Evolutionary conservation across 2,888 invertebrate species (phyloP), one percentile per base, ranked within the genome.

Genomic region (Pycnomerus fuliginosus): DNA sequence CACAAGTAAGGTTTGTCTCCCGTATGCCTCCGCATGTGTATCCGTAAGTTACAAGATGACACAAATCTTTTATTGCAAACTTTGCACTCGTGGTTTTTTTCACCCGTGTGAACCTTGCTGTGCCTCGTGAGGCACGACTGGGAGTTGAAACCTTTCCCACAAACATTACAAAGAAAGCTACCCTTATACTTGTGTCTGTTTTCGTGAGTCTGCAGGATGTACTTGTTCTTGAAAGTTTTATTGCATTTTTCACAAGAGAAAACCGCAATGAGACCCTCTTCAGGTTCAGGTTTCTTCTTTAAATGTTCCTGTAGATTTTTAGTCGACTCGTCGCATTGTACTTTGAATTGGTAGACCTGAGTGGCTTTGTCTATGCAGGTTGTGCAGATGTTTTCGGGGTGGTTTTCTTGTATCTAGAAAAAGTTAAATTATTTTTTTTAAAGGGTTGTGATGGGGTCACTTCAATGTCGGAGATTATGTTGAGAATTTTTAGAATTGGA

Each of bases 201-300:
- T 23, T 56, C 39, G 46, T 65, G 62, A 13, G 63, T 58, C 36
- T 48, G 52, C 30, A 62, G 46, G 23, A 62, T 61, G 35, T 63
- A 62, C 39, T 63, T 64, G n/a, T 58, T 60, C 37, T 62, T 62
- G 30, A 65, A 64, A 11, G 58, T 53, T 55, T 65, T 64, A 28
- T 61, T 60, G 42, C 65, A 65, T 13, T 46, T 40, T 8, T 53
- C 41, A 39, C 65, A 65, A 16, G 55, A 42, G 23, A 51, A 49
- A 3, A 59, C 44, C n/a, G 10, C 25, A 8, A 41, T 45, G 4
- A 42, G 23, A 13, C 47, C 41, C 3, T 42, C 16, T 28, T 32
- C 10, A 4, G 25, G 15, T 8, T 37, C 25, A 3, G 3, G 10
- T 20, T 33, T 13, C 16, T 24, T 33, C 28, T 38, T 31, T 41